A percentile compares a stretch with the other conserved stretches of the same genome.
Evolutionary conservation across 2,888 invertebrate genomes (phyloP).

Genomic region (Unio pictorum): DNA sequence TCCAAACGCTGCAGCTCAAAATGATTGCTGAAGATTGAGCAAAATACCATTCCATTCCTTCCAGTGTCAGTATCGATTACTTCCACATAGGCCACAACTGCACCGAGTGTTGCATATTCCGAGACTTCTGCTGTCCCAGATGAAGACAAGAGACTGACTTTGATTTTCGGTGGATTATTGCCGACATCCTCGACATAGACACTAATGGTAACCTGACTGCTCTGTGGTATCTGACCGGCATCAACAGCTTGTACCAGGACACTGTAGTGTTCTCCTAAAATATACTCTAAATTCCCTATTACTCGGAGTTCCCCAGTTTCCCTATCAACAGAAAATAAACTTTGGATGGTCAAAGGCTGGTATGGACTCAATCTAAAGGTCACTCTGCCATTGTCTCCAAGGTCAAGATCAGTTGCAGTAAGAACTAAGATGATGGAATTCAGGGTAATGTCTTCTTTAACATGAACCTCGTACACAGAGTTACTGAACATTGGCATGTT

Average conservation of each 20-base stretch:
- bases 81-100: slow-evolving; percentile 53
- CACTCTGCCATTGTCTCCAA: slow-evolving; percentile 81
- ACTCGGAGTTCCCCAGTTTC: slow-evolving; percentile 53
- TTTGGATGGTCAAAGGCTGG: slow-evolving; percentile 38
- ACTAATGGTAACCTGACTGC: slow-evolving; percentile 45
- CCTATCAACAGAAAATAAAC: slow-evolving; percentile 47
- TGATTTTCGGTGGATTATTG: slow-evolving; percentile 88
- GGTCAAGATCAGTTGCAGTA: slow-evolving; percentile 88
- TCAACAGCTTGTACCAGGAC: slow-evolving; percentile 55
- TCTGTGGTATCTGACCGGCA: slow-evolving; percentile 49
- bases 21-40: slow-evolving; percentile 36
- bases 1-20: slow-evolving; percentile 47
- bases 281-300: slow-evolving; percentile 45
- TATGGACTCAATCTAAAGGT: slow-evolving; percentile 68
- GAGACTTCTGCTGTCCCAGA: slow-evolving; percentile 42
- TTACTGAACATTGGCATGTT: slow-evolving; percentile 53
- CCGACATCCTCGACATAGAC: slow-evolving; percentile 84
- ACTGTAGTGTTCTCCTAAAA: slow-evolving; percentile 35
- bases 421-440: slow-evolving; percentile 73
- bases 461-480: slow-evolving; percentile 40
- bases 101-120: slow-evolving; percentile 47
- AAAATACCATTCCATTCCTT: slow-evolving; percentile 55
- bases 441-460: slow-evolving; percentile 46
- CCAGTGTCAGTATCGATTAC: slow-evolving; percentile 56
- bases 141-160: slow-evolving; percentile 46